Evolutionary conservation across 2,113 vertebrate species (phyloP).

Genomic region (Oplegnathus fasciatus): DNA sequence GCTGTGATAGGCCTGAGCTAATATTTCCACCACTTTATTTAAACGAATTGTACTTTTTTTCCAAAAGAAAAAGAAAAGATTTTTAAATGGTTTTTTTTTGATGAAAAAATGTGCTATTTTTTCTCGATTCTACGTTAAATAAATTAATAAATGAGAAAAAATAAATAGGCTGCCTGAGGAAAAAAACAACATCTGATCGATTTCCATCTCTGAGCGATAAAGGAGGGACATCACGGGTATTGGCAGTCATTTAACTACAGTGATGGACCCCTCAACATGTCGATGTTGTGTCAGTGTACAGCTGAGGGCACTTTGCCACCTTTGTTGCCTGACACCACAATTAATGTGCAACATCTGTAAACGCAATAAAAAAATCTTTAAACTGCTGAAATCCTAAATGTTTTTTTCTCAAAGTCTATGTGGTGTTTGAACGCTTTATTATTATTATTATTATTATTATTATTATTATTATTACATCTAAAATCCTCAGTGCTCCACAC

Average conservation of each 20-base stretch:
- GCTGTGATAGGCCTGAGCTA: neutral
- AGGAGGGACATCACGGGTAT: constrained; percentile 38
- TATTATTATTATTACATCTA: neutral
- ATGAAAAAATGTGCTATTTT: neutral
- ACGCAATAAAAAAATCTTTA: no score
- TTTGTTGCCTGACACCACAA: neutral
- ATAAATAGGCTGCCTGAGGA: constrained; percentile 3
- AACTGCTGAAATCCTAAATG: neutral
- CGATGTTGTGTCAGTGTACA: constrained; percentile 39
- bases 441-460: constrained; percentile 14
- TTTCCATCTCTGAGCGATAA: constrained; percentile 48
- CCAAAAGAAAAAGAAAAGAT: neutral
- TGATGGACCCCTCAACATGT: constrained; percentile 54
- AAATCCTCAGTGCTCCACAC: neutral
- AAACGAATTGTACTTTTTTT: neutral
- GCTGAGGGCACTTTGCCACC: neutral
- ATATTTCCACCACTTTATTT: no score
- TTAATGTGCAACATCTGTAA: neutral
- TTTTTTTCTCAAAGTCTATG: no score
- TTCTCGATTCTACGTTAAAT: neutral
- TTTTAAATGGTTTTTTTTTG: neutral
- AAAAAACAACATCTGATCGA: constrained; percentile 41
- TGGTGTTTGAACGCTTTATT: neutral
- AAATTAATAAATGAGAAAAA: neutral
- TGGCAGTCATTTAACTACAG: constrained; percentile 61